Evolutionary conservation across 2,888 invertebrate genomes (phyloP).

Genomic region (Pterobdella sp.): DNA sequence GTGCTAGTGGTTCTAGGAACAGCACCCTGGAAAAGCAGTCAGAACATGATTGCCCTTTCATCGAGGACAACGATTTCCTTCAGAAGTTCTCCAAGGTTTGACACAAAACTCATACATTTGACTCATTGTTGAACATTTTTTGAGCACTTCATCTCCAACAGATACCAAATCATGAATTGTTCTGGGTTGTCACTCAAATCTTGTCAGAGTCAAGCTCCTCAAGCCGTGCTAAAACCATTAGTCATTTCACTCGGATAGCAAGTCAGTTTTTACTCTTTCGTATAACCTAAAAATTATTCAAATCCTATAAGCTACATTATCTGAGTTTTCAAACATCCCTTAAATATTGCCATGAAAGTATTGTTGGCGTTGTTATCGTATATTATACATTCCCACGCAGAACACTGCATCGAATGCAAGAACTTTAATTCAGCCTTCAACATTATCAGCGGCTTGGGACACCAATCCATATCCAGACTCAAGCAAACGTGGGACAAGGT

Average conservation of each 20-base stretch:
- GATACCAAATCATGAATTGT: constrained; percentile 95
- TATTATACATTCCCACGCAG: background rate
- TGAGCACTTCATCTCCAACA: constrained; percentile 52
- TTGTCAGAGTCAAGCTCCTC: constrained; percentile 81
- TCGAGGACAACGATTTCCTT: background rate
- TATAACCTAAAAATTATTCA: background rate
- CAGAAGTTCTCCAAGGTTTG: background rate
- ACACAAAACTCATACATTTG: background rate
- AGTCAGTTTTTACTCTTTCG: constrained; percentile 39
- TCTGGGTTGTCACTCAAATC: constrained; percentile 98
- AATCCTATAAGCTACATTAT: background rate
- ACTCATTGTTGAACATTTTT: background rate
- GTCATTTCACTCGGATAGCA: constrained; percentile 97
- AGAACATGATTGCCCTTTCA: background rate
- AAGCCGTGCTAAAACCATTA: constrained; percentile 87
- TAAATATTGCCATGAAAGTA: background rate
- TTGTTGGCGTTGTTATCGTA: background rate
- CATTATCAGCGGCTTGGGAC: constrained; percentile 90
- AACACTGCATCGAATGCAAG: constrained; percentile 21
- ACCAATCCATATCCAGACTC: constrained; percentile 83
- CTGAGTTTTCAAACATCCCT: background rate
- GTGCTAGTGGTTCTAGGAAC: background rate
- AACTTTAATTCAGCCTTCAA: constrained; percentile 26
- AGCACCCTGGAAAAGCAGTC: background rate
- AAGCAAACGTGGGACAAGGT: constrained; percentile 93